Percentiles rank a stretch among this genome's conserved stretches.
Evolutionary conservation across 2,888 invertebrate species (phyloP).

Genomic region (Tiphia femorata): DNA sequence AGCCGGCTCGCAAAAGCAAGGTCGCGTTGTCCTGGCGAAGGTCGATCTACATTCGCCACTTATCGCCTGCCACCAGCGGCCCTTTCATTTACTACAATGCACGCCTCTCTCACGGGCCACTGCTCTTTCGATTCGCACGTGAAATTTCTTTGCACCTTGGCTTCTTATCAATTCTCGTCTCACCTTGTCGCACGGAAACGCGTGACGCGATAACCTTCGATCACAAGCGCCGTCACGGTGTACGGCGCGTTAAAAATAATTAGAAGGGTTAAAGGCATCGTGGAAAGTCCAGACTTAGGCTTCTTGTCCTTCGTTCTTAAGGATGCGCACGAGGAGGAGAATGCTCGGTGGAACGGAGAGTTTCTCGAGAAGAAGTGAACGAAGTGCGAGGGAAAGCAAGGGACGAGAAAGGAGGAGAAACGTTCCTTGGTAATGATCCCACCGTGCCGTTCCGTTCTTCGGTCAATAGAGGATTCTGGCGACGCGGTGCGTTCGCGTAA

Average conservation of each 20-base stretch:
- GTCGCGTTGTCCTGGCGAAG: constrained; percentile 38
- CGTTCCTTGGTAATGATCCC: constrained; percentile 33
- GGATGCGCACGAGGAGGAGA: too few relatives aligned
- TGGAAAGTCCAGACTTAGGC: too few relatives aligned
- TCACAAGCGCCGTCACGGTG: too few relatives aligned
- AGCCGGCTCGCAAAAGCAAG: constrained; percentile 30
- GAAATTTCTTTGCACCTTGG: not conserved
- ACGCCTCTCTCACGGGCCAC: too few relatives aligned
- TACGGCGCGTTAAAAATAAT: too few relatives aligned
- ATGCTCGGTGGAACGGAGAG: too few relatives aligned
- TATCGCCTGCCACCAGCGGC: constrained; percentile 26
- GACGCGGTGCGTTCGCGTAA: constrained; percentile 49
- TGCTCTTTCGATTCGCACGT: not conserved
- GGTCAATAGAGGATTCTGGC: constrained; percentile 53
- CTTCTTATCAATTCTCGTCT: too few relatives aligned
- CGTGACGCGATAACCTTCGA: too few relatives aligned
- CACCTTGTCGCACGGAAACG: too few relatives aligned
- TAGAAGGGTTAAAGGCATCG: too few relatives aligned
- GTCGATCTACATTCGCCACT: constrained; percentile 35
- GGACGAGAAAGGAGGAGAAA: not conserved
- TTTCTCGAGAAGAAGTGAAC: too few relatives aligned
- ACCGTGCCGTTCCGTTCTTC: constrained; percentile 44
- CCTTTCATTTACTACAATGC: constrained; percentile 45
- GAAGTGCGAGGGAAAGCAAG: not conserved
- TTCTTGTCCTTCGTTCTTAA: too few relatives aligned